phyloP scores from a whole-genome alignment of 2,113 vertebrate species.

The Mungos mungo region DNA sequence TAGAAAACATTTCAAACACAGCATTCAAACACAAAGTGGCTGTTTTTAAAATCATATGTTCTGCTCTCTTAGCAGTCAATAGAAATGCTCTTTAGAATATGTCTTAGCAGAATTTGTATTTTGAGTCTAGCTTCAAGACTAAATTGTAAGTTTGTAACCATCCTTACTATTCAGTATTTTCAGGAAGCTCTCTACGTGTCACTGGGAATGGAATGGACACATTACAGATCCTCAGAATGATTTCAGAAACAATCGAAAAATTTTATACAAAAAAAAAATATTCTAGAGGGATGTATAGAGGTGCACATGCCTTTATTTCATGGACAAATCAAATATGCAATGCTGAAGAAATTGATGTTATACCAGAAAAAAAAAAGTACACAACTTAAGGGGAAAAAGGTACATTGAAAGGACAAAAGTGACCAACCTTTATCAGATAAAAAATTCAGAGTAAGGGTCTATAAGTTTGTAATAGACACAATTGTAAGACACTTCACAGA shows the following conservation, averaged over 20 bases:
- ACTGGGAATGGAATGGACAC: background rate
- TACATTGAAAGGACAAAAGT: constrained; percentile 23
- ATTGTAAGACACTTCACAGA: constrained; percentile 20
- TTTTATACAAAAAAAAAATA: constrained; percentile 30
- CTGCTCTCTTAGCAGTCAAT: constrained; percentile 8
- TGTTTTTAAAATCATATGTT: background rate
- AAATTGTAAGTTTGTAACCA: background rate
- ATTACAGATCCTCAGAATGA: background rate
- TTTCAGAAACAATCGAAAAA: constrained; percentile 57
- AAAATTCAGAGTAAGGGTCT: constrained; percentile 31
- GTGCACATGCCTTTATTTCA: constrained; percentile 61
- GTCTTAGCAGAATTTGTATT: constrained; percentile 22
- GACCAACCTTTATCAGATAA: constrained; percentile 13
- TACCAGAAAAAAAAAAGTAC: constrained; percentile 31
- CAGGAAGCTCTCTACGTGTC: constrained; percentile 15
- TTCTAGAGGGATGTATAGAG: background rate
- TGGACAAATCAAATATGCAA: constrained; percentile 62
- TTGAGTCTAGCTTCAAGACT: constrained; percentile 14
- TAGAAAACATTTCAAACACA: background rate
- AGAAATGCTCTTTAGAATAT: constrained; percentile 7
- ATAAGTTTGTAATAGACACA: constrained; percentile 30
- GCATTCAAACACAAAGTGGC: background rate
- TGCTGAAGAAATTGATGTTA: constrained; percentile 60
- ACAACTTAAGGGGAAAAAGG: background rate
- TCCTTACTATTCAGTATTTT: constrained; percentile 37